A percentile compares a stretch with the other conserved stretches of the same genome.
Evolutionary conservation across 2,797 vertebrate species (phyloP).

Genomic region (Dryobates pubescens): DNA sequence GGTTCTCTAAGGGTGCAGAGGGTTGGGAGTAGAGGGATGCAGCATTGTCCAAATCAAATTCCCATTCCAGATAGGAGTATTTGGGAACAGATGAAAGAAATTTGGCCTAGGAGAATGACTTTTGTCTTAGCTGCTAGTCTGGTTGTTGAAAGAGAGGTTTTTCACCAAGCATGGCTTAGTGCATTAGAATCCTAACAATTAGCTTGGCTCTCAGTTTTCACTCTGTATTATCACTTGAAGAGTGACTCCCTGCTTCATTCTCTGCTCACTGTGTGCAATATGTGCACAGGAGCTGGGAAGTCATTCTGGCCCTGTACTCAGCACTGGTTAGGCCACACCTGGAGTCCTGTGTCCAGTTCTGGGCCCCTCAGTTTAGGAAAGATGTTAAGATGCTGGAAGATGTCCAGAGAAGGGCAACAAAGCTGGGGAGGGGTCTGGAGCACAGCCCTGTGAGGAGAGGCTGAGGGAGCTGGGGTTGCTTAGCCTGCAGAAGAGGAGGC

Average conservation of each 20-base stretch:
- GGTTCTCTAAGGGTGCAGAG: background rate
- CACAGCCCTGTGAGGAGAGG: too few relatives aligned
- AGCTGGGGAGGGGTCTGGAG: too few relatives aligned
- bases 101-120: background rate
- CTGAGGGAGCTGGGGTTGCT: too few relatives aligned
- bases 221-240: background rate
- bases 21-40: background rate
- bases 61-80: background rate
- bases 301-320: too few relatives aligned
- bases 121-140: background rate
- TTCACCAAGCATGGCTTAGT: background rate
- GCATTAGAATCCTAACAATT: background rate
- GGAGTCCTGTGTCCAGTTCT: too few relatives aligned
- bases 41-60: background rate
- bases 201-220: constrained; percentile 8
- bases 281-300: background rate
- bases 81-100: background rate
- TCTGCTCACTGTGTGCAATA: background rate
- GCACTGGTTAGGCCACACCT: too few relatives aligned
- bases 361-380: too few relatives aligned
- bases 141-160: background rate
- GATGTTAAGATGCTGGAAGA: too few relatives aligned
- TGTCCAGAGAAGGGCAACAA: too few relatives aligned
- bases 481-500: too few relatives aligned
- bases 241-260: background rate